A percentile compares a stretch with the other conserved stretches of the same genome.
Evolutionary conservation across 2,797 vertebrate genomes (phyloP).

Genomic region (Pantherophis vulpinus): DNA sequence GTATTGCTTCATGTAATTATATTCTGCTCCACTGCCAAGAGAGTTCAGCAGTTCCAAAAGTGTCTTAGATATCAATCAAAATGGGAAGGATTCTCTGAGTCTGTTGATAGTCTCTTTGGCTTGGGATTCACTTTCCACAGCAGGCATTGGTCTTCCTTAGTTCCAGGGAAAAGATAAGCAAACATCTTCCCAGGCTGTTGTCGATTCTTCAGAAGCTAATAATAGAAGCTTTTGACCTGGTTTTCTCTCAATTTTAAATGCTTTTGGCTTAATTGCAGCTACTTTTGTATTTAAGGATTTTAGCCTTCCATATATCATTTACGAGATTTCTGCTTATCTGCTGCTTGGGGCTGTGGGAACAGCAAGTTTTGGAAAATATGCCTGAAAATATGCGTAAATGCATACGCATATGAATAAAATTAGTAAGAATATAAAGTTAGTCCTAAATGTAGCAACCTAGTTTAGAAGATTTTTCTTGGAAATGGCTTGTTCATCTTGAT

Average conservation of each 20-base stretch:
- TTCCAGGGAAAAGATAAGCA: not conserved
- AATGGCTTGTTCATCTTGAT: not conserved
- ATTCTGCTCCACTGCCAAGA: not conserved
- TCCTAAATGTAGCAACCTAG: not conserved
- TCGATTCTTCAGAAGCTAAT: not conserved
- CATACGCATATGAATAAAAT: not conserved
- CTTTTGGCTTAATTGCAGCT: not conserved
- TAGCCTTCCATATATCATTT: not conserved
- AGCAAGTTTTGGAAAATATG: not conserved
- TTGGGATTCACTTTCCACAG: not conserved
- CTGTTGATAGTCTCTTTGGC: not conserved
- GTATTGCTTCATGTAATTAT: not conserved
- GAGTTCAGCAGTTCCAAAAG: not conserved
- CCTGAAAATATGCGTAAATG: not conserved
- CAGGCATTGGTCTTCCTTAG: not conserved
- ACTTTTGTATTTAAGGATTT: not conserved
- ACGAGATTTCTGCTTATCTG: not conserved
- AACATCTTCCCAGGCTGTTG: not conserved
- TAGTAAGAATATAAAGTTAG: not conserved
- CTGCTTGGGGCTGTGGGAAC: not conserved
- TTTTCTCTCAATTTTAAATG: not conserved
- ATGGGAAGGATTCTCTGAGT: not conserved
- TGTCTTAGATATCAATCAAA: not conserved
- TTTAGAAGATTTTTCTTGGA: not conserved
- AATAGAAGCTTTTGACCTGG: not conserved